Percentiles rank a stretch among this genome's conserved stretches.
phyloP scores from a whole-genome alignment of 1,140 invertebrate genomes.

The Hypsibius dujardini region DNA sequence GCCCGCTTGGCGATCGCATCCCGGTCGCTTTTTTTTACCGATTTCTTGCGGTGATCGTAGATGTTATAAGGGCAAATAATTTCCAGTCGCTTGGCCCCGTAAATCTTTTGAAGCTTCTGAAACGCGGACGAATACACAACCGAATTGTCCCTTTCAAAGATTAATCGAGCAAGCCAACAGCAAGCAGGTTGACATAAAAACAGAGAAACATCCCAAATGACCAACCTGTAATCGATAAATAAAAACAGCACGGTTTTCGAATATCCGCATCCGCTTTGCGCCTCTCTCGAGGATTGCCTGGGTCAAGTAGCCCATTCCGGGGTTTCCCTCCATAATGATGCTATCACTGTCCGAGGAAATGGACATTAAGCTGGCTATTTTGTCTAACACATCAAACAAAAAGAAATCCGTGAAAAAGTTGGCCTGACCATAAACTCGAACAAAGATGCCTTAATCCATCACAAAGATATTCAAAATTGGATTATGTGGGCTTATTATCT shows the following conservation, averaged over 20 bases:
- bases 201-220: neutral
- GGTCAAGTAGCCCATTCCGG: neutral
- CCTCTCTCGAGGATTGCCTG: neutral
- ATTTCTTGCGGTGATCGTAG: neutral
- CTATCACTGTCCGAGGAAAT: neutral
- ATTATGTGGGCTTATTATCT: too few relatives aligned
- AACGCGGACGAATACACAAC: neutral
- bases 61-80: constrained; percentile 1
- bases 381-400: neutral
- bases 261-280: neutral
- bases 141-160: too few relatives aligned
- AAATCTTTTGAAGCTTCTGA: neutral
- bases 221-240: constrained; percentile 1
- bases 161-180: too few relatives aligned
- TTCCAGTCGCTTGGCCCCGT: neutral
- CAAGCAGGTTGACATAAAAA: too few relatives aligned
- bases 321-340: neutral
- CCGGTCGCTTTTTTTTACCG: neutral
- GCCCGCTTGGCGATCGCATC: neutral
- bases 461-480: too few relatives aligned
- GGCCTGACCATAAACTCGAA: too few relatives aligned
- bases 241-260: neutral
- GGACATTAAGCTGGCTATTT: neutral
- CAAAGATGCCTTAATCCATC: too few relatives aligned
- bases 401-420: neutral